phyloP scores from a whole-genome alignment of 2,113 vertebrate genomes.

The Tylochromis polylepis region DNA sequence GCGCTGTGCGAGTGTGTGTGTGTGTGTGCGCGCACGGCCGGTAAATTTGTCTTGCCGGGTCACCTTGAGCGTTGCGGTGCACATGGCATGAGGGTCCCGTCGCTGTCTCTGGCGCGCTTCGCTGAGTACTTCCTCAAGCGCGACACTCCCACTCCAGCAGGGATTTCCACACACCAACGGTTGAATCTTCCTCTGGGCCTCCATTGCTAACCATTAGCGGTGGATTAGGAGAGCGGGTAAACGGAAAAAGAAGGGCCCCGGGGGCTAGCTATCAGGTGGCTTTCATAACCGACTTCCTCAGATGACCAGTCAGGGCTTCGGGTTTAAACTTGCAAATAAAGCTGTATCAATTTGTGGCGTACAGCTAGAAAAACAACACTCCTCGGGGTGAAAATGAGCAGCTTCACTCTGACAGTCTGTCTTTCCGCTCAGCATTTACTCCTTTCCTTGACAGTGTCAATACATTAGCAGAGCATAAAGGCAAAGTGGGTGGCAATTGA shows the following conservation, averaged over 20 bases:
- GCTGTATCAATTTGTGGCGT: background rate
- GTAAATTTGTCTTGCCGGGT: constrained; percentile 56
- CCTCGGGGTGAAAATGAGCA: background rate
- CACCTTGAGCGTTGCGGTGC: constrained; percentile 68
- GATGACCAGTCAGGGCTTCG: constrained; percentile 19
- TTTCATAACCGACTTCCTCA: constrained; percentile 33
- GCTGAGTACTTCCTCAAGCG: constrained; percentile 75
- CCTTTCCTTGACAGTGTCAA: constrained; percentile 1
- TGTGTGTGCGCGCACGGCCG: background rate
- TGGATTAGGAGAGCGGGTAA: constrained; percentile 67
- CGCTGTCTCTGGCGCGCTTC: constrained; percentile 67
- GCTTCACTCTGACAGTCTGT: background rate
- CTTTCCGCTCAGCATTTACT: background rate
- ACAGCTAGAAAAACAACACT: background rate
- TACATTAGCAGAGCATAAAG: constrained; percentile 37
- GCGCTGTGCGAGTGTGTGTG: background rate
- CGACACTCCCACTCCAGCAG: constrained; percentile 71
- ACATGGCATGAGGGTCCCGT: constrained; percentile 49
- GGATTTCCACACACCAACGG: constrained; percentile 68
- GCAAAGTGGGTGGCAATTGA: constrained; percentile 29
- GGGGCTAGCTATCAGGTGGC: constrained; percentile 54
- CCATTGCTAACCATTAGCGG: constrained; percentile 73
- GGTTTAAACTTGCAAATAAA: constrained; percentile 3
- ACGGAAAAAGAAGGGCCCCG: constrained; percentile 36
- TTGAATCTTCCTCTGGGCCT: constrained; percentile 65